Evolutionary conservation across 2,113 vertebrate species (phyloP), one percentile per base, ranked within the genome.

Genomic region (Apeltes quadracus): DNA sequence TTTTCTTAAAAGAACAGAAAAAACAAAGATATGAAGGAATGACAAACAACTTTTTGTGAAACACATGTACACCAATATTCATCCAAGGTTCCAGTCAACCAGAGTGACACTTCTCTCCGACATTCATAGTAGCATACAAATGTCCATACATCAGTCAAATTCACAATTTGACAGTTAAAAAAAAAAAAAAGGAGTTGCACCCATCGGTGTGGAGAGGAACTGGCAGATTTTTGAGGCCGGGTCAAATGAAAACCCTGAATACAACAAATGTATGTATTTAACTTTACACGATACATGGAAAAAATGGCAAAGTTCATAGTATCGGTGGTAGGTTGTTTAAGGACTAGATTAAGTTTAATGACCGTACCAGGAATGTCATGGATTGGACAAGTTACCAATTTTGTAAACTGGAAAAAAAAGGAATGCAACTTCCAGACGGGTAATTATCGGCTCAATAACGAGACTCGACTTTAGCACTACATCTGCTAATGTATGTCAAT

Each of bases 121-220:
- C 78, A 89, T 86, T 86, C 80, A 84, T 72, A 64, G 27, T 20
- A 48, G 16, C 84, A 83, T 72, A 90, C 82, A 88, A 83, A 75
- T 86, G 86, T 86, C 76, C 88, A 91, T 39, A 71, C 85, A 82
- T 80, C 78, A 84, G 69, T 82, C 82, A 88, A 66, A 79, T 84
- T 85, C 87, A 79, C 78, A 88, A 65, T 84, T 27, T 76, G 79
- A 85, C 82, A 57, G 48, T 62, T 56, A 51, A 68, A 73, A 73
- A 61, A 61, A 51, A 68, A 73, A 73, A 61, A 62, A 84, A 78
- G 23, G 77, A 83, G 83, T 84, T 79, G 73, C 82, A 91, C 87
- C 89, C 84, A 77, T 86, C 56, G 48, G 83, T 83, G 72, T 81
- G 25, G 55, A 84, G 85, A 79, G 58, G 75, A 85, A 67, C 9